These are phyloP conservation scores for Bacillus rossius DNA, from an alignment of 1,140 invertebrate genomes.

Conservation along the genomic window DNA sequence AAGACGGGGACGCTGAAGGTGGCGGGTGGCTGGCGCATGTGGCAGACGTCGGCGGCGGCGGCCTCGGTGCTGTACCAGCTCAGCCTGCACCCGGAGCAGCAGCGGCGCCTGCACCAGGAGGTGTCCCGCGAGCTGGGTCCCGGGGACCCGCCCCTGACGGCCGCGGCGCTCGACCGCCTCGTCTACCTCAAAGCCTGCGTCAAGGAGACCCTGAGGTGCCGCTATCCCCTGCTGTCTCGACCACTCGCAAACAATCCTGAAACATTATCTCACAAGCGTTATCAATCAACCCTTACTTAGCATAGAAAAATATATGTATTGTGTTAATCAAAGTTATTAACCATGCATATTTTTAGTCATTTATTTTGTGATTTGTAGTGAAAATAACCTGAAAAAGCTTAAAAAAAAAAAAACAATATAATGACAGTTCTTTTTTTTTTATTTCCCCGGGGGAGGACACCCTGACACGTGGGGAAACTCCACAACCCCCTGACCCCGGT, in stretches of 20 bases:
- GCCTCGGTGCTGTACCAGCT: slow-evolving; percentile 76
- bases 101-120: slow-evolving; percentile 66
- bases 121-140: slow-evolving; percentile 54
- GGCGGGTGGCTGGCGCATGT: too few species aligned
- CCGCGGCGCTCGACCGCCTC: slow-evolving; percentile 59
- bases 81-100: slow-evolving; percentile 66
- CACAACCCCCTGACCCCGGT: too few species aligned
- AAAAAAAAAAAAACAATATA: background rate
- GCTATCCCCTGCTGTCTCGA: too few species aligned
- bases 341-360: too few species aligned
- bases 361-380: background rate
- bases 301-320: too few species aligned
- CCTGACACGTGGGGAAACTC: too few species aligned
- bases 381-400: too few species aligned
- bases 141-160: slow-evolving; percentile 49
- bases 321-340: too few species aligned
- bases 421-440: background rate
- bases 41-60: slow-evolving; percentile 72
- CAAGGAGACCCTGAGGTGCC: slow-evolving; percentile 85
- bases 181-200: slow-evolving; percentile 81
- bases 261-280: too few species aligned
- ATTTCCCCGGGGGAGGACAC: too few species aligned
- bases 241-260: background rate
- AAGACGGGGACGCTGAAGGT: too few species aligned
- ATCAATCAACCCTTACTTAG: background rate